phyloP scores from a whole-genome alignment of 2,797 vertebrate species.

The Meriones psammophilus region DNA sequence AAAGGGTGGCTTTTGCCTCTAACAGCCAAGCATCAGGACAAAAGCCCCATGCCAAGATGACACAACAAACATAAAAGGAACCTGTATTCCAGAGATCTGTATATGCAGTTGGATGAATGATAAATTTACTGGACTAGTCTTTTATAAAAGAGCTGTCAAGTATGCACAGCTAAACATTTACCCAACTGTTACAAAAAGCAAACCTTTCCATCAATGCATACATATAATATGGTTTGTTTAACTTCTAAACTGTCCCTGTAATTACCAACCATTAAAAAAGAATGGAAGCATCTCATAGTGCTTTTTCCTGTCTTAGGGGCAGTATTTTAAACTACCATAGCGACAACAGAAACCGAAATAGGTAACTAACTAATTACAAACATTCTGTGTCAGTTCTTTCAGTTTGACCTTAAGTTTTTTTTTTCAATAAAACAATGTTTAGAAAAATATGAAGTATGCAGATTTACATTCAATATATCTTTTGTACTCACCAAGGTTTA shows the following conservation, averaged over 20 bases:
- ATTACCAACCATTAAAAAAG: neutral
- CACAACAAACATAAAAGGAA: neutral
- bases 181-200: neutral
- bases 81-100: neutral
- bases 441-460: neutral
- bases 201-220: neutral
- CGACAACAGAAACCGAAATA: neutral
- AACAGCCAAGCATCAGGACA: neutral
- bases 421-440: neutral
- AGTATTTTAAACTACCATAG: neutral
- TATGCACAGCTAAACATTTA: neutral
- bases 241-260: neutral
- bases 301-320: neutral
- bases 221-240: neutral
- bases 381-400: neutral
- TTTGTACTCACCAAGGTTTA: no score
- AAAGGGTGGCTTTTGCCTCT: neutral
- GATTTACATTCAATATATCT: neutral
- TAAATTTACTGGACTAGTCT: neutral
- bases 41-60: neutral
- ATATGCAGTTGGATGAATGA: accelerated
- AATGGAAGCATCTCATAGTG: neutral
- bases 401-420: neutral
- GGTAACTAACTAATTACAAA: neutral
- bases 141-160: neutral